phyloP scores from a whole-genome alignment of 2,888 invertebrate species.

The Spisula solida region DNA sequence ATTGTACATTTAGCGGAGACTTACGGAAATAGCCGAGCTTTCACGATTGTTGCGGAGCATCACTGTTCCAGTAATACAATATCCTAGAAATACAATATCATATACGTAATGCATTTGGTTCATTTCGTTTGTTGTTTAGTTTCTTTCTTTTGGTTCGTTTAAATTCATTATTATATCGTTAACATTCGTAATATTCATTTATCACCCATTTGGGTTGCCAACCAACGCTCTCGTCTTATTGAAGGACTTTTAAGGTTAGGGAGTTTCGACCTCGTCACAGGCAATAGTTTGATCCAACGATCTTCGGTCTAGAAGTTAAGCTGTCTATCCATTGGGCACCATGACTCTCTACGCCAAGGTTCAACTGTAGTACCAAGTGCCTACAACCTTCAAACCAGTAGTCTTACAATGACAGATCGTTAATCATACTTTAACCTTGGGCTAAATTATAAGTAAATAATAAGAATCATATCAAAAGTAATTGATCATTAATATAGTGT shows the following conservation, averaged over 20 bases:
- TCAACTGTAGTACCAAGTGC: neutral
- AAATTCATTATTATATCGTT: no score
- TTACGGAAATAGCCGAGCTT: no score
- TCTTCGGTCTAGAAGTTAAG: no score
- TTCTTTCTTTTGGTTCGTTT: no score
- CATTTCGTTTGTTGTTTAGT: no score
- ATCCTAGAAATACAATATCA: no score
- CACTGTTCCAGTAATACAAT: no score
- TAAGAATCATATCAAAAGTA: neutral
- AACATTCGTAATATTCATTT: neutral
- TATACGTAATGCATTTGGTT: no score
- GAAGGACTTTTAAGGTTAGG: no score
- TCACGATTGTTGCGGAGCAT: no score
- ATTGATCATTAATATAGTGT: neutral
- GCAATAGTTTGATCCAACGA: neutral
- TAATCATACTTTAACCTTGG: neutral
- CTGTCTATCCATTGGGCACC: neutral
- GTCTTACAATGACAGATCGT: neutral
- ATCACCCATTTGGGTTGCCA: neutral
- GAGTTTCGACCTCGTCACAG: neutral
- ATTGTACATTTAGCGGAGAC: no score
- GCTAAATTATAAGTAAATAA: slow-evolving; percentile 5
- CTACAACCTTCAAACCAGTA: neutral
- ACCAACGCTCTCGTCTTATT: no score
- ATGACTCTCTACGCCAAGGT: neutral